phyloP scores from a whole-genome alignment of 2,888 invertebrate species.

The Cloeon dipterum region DNA sequence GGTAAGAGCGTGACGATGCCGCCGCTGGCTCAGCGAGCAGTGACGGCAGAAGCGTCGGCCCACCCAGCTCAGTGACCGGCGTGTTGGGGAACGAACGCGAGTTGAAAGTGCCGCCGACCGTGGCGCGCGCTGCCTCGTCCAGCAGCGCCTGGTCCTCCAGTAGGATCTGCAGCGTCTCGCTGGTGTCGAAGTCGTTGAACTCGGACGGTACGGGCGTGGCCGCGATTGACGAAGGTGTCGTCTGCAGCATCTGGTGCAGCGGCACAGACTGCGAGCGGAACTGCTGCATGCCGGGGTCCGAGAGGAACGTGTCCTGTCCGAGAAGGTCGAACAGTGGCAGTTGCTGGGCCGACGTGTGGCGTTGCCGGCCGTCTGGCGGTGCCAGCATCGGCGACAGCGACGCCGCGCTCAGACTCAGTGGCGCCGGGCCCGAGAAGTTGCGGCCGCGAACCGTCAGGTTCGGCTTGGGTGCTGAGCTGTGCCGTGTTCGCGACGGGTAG shows the following conservation, averaged over 20 bases:
- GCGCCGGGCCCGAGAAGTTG: background rate
- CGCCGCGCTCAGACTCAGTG: constrained; percentile 3
- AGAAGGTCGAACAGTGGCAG: constrained; percentile 12
- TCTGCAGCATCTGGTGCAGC: constrained; percentile 29
- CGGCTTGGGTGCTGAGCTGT: constrained; percentile 4
- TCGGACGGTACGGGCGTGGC: constrained; percentile 47
- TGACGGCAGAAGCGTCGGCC: constrained; percentile 10
- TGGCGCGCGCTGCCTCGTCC: constrained; percentile 1
- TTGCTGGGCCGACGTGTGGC: constrained; percentile 12
- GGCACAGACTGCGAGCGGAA: constrained; percentile 60
- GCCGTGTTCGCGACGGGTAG: constrained; percentile 4
- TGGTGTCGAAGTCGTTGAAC: constrained; percentile 39
- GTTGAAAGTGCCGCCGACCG: constrained; percentile 4
- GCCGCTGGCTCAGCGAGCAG: constrained; percentile 2
- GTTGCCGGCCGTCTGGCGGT: too few species aligned
- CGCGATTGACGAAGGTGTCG: constrained; percentile 39
- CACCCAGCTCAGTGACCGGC: constrained; percentile 13
- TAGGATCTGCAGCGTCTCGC: constrained; percentile 7
- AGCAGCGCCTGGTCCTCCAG: constrained; percentile 2
- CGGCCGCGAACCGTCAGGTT: constrained; percentile 1
- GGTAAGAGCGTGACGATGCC: constrained; percentile 43
- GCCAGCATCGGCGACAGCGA: constrained; percentile 12
- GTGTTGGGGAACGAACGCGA: constrained; percentile 20
- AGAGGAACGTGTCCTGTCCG: constrained; percentile 6
- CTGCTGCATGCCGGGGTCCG: constrained; percentile 8